Base-by-base conservation (phyloP, 2,888 invertebrate species). In the Cerceris ruficornis region DNA sequence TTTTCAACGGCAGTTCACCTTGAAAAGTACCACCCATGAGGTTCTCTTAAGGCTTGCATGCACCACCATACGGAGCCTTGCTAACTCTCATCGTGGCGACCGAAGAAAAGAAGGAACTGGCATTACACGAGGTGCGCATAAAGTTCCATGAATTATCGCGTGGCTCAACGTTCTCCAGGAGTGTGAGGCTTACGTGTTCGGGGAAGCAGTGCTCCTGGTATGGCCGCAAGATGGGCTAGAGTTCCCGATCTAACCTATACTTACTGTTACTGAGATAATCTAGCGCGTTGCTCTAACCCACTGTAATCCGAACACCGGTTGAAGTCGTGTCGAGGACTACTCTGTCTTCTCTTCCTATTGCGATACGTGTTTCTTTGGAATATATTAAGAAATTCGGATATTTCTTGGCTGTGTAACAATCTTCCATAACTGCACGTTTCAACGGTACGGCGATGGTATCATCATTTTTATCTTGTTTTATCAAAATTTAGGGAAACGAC, bases 261-360 rank as follows among this genome's bases (percentile, higher is more conserved):
- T 90, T 89, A 89, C 86, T 88, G 86, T 89, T 87, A 89, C 87
- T 84, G 81, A 87, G 88, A 89, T 90, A 87, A 89, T 87, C 87
- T 89, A 87, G 78, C 82, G 82, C 28, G 4, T 77, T 80, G 81
- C 80, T 77, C 84, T 83, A 83, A 80, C 86, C 80, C 81, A 83
- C 81, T 83, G 82, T 86, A 86, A 88, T 88, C 84, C 86, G 71
- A 79, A 73, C 73, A 65, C 77, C 72, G 69, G 77, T 28, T 75
- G 46, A 77, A 81, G 77, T 84, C 77, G 77, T 81, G 82, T 74
- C 77, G 82, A 55, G 74, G 83, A 66, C 80, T 77, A 71, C 71
- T 61, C 75, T 69, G 60, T 73, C 69, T 69, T 43, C 67, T 72
- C 83, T 83, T 77, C 78, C 75, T 60, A 61, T 58, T 62, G 70